A percentile compares a stretch with the other conserved stretches of the same genome.
These are phyloP conservation scores for Brachionus rubens DNA, from an alignment of 1,140 invertebrate species.

Conservation along the genomic window DNA sequence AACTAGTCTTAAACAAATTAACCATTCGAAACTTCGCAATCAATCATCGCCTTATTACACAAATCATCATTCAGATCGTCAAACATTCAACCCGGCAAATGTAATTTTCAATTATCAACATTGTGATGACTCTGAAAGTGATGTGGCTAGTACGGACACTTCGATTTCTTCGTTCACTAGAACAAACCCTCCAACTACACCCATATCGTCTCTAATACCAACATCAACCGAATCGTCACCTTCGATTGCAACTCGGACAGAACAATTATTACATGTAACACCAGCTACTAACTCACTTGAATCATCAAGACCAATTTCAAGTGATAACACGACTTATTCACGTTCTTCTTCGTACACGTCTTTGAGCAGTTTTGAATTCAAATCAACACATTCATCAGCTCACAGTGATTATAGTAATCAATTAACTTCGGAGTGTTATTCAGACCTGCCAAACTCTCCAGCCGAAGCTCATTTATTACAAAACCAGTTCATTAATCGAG, in stretches of 20 bases:
- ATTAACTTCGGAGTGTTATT: background rate
- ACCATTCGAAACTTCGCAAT: background rate
- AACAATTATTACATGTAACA: background rate
- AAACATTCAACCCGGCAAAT: too few relatives aligned
- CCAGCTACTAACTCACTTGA: background rate
- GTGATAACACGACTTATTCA: background rate
- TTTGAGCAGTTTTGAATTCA: constrained; percentile 1
- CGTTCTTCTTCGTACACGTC: background rate
- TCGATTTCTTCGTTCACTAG: background rate
- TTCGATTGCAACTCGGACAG: background rate
- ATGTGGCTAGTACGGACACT: background rate
- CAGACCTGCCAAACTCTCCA: background rate
- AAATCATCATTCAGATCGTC: background rate
- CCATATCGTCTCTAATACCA: background rate
- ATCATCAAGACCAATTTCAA: background rate
- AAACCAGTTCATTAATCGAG: background rate
- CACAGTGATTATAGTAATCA: constrained; percentile 4
- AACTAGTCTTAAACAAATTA: background rate
- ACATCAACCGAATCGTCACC: constrained; percentile 18
- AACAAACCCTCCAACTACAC: background rate
- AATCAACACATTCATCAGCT: background rate
- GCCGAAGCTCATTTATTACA: background rate
- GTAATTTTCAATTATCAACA: constrained; percentile 12
- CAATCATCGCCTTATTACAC: constrained; percentile 5
- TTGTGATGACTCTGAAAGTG: constrained; percentile 11